Conservation (phyloP, 2,888 invertebrate genomes). For the Alentia gelatinosa region DNA sequence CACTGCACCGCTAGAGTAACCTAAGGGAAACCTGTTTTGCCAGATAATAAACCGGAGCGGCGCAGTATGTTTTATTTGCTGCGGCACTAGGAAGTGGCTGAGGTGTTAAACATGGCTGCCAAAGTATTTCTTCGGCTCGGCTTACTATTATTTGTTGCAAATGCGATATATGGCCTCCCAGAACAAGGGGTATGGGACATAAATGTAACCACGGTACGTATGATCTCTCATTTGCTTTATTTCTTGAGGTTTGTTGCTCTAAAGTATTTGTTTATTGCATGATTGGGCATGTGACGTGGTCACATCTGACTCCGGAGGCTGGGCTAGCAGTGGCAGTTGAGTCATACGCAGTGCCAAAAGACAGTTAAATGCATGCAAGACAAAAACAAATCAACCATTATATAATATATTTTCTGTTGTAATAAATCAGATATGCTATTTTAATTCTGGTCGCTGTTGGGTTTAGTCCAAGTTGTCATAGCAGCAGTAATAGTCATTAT, state of each 20-base stretch:
- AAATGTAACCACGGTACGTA: conserved; percentile 3
- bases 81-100: conserved; percentile 3
- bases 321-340: background rate
- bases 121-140: background rate
- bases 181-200: conserved; percentile 54
- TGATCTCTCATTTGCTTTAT: background rate
- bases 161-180: background rate
- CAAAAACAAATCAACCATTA: background rate
- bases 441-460: no score
- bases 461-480: no score
- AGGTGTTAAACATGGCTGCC: conserved; percentile 20
- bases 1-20: no score
- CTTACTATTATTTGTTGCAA: background rate
- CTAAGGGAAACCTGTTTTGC: no score
- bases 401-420: background rate
- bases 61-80: conserved; percentile 55
- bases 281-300: conserved; percentile 24
- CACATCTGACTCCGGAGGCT: background rate
- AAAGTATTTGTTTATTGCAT: background rate
- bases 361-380: background rate
- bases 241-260: background rate
- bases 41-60: no score
- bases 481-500: no score
- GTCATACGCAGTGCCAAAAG: background rate
- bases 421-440: background rate